Evolutionary conservation across 1,140 invertebrate species (phyloP).

Genomic region (Platyura marginata): DNA sequence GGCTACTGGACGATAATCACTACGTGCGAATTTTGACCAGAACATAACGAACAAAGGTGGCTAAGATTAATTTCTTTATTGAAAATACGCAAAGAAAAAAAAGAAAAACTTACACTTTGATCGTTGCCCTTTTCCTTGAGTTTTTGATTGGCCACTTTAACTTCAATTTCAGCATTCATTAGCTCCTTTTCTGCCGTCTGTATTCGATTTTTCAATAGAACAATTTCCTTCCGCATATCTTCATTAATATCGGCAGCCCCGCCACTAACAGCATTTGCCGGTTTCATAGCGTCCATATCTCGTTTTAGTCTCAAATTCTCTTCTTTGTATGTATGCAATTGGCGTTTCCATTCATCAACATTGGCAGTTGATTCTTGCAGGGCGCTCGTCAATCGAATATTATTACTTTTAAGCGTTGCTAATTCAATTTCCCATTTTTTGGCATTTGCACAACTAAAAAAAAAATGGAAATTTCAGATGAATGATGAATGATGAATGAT

Average conservation of each 20-base stretch:
- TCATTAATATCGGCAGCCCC: conserved; percentile 11
- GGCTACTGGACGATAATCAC: no score
- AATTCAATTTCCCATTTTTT: conserved; percentile 98
- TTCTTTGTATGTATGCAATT: conserved; percentile 88
- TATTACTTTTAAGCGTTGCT: conserved; percentile 90
- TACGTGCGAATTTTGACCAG: not conserved
- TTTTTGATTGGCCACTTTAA: conserved; percentile 20
- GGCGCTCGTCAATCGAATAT: conserved; percentile 81
- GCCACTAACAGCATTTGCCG: conserved; percentile 7
- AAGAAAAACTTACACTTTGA: conserved; percentile 13
- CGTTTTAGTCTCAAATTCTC: conserved; percentile 77
- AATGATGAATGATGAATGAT: no score
- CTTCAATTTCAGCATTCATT: conserved; percentile 21
- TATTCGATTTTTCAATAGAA: conserved; percentile 18
- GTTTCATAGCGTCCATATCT: conserved; percentile 19
- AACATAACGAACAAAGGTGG: not conserved
- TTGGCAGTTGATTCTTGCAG: conserved; percentile 94
- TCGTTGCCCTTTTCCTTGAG: conserved; percentile 23
- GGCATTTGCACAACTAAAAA: conserved; percentile 76
- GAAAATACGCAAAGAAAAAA: not conserved
- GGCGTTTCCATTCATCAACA: conserved; percentile 96
- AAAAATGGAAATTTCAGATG: not conserved
- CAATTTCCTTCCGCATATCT: conserved; percentile 20
- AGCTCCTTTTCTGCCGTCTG: conserved; percentile 20
- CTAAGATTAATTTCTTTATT: not conserved